Conservation (phyloP, 2,888 invertebrate species). For the Standfussiana lucernea region DNA sequence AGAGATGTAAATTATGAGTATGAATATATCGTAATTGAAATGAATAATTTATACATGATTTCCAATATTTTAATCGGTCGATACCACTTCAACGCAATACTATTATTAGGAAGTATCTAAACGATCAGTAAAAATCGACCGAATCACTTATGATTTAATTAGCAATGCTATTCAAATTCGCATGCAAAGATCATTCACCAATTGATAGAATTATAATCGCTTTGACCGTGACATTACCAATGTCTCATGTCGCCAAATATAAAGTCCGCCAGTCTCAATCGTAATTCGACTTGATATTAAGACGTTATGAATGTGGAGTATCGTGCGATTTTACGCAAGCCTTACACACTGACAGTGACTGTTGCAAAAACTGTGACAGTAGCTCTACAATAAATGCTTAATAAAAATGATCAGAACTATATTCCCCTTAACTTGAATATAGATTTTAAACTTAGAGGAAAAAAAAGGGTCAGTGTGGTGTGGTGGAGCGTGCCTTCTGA, state of each 20-base stretch:
- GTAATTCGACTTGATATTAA: constrained; percentile 21
- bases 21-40: neutral
- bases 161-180: constrained; percentile 21
- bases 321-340: constrained; percentile 8
- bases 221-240: constrained; percentile 68
- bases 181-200: constrained; percentile 37
- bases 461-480: constrained; percentile 22
- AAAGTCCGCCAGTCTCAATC: neutral
- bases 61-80: too few species aligned
- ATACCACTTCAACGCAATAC: neutral
- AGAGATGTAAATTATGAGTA: neutral
- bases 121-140: constrained; percentile 22
- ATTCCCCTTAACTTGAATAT: constrained; percentile 18
- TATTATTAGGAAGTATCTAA: constrained; percentile 11
- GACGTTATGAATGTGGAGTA: neutral
- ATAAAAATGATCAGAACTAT: neutral
- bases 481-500: constrained; percentile 37
- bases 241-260: constrained; percentile 36
- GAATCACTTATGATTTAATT: constrained; percentile 13
- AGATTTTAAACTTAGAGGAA: neutral
- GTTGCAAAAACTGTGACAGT: constrained; percentile 12
- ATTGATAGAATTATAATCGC: constrained; percentile 52
- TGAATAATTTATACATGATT: too few species aligned
- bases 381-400: constrained; percentile 10
- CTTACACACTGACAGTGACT: constrained; percentile 30